phyloP scores from a whole-genome alignment of 2,888 invertebrate genomes.

The Synergus japonicus region DNA sequence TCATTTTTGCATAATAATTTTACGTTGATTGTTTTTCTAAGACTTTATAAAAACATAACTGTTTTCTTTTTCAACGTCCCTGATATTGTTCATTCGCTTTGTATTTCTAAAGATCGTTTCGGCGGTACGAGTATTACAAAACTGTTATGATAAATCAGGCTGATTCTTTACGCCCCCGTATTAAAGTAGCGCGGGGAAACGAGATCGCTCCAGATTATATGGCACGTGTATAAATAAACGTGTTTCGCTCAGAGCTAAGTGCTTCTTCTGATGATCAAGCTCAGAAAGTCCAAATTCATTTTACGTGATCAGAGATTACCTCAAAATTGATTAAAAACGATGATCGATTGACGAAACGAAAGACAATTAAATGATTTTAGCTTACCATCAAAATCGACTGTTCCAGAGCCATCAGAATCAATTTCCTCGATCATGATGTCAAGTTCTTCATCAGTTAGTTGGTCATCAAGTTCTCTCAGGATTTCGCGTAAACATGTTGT shows the following conservation, averaged over 20 bases:
- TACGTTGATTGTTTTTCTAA: neutral
- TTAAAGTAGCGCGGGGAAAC: constrained; percentile 52
- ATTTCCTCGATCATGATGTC: constrained; percentile 99
- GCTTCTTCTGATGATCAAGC: constrained; percentile 49
- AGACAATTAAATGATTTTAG: constrained; percentile 44
- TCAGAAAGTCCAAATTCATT: constrained; percentile 41
- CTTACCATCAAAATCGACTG: constrained; percentile 98
- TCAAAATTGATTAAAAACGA: neutral
- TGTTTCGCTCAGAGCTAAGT: constrained; percentile 53
- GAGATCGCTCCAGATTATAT: constrained; percentile 46
- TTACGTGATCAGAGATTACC: constrained; percentile 4
- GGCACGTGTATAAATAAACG: constrained; percentile 57
- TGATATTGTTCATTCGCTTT: neutral
- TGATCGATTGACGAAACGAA: no score
- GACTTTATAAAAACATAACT: neutral
- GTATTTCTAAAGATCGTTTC: neutral
- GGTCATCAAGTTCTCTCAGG: constrained; percentile 96
- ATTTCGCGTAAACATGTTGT: constrained; percentile 96
- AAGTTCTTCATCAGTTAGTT: constrained; percentile 94
- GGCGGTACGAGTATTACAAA: neutral
- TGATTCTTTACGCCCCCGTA: constrained; percentile 45
- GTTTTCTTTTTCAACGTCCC: neutral
- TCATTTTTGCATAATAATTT: neutral
- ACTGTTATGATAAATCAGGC: constrained; percentile 50
- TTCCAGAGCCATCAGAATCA: constrained; percentile 98